Base-by-base conservation (phyloP, 2,888 invertebrate species). In the Spodoptera exigua region DNA sequence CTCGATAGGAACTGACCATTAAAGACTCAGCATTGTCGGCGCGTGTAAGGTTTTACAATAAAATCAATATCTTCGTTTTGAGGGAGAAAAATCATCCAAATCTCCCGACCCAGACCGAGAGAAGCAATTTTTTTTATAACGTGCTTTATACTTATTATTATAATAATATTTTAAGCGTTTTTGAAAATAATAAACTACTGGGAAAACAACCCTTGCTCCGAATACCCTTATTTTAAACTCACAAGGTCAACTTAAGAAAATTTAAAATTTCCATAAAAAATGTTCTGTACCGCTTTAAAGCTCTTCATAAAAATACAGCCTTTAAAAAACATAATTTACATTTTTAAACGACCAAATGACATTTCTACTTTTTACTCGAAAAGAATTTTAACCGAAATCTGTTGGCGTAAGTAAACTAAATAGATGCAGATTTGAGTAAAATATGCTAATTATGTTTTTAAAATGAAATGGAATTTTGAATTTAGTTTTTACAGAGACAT, bases 291-390 rank as follows among this genome's bases (percentile, higher is more conserved):
- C 16, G 47, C 55, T 43, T 66, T 45, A 61, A 65, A 27, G 14
- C 3, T 36, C 36, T 56, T 21, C 56, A 48, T 65, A 47, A 70
- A 45, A 35, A 17, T 48, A 14, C n/a, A 34, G 21, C 27, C 40
- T 48, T 51, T 32, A 55, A 70, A 5, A 58, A 71, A 67, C 35
- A 3, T 44, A 57, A 71, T 67, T 62, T 62, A 54, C 51, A 54
- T 72, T 67, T 59, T 67, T 57, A 43, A 60, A 64, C 27, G 21
- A n/a, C 34, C 10, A 34, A 71, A 57, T 67, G 56, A 52, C 68
- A 60, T 37, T 39, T 9, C 12, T 37, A 52, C 34, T 34, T 59
- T 45, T 60, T 67, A 47, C 35, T 9, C 27, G 5, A 14, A 48
- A 59, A 34, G 41, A 41, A 46, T 44, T 39, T 46, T 47, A 44